Percentiles rank a stretch among this genome's conserved stretches.
Conservation (phyloP, 2,113 vertebrate genomes). For the Ameiurus melas region DNA sequence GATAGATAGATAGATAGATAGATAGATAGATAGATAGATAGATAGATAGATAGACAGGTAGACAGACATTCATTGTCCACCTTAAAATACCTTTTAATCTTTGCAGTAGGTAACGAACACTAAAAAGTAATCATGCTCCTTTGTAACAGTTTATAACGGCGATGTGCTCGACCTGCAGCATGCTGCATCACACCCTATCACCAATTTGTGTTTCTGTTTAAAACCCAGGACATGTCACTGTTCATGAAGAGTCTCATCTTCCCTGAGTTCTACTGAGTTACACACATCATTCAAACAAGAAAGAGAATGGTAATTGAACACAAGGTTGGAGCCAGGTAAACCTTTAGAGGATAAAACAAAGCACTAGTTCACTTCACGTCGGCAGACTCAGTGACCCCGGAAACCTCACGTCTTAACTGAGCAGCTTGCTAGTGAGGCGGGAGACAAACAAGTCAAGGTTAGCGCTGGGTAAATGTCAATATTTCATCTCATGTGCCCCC, state of each 20-base stretch:
- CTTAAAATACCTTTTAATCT: neutral
- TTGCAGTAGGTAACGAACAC: neutral
- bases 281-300: neutral
- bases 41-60: no score
- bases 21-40: no score
- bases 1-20: no score
- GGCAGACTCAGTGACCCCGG: neutral
- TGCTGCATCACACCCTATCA: neutral
- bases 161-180: neutral
- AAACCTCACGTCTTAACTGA: neutral
- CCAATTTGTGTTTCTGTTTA: neutral
- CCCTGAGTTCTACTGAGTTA: neutral
- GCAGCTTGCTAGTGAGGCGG: slow-evolving; percentile 22
- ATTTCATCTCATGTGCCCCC: slow-evolving; percentile 2
- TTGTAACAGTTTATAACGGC: neutral
- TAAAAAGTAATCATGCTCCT: no score
- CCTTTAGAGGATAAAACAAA: neutral
- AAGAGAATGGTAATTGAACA: neutral
- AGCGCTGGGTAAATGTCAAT: slow-evolving; percentile 21
- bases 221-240: neutral
- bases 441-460: slow-evolving; percentile 20
- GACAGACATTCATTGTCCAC: neutral
- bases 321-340: neutral
- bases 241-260: neutral
- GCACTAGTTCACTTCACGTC: neutral